Evolutionary conservation across 2,797 vertebrate species (phyloP), one percentile per base, ranked within the genome.

Genomic region (Poeciliopsis gracilis): DNA sequence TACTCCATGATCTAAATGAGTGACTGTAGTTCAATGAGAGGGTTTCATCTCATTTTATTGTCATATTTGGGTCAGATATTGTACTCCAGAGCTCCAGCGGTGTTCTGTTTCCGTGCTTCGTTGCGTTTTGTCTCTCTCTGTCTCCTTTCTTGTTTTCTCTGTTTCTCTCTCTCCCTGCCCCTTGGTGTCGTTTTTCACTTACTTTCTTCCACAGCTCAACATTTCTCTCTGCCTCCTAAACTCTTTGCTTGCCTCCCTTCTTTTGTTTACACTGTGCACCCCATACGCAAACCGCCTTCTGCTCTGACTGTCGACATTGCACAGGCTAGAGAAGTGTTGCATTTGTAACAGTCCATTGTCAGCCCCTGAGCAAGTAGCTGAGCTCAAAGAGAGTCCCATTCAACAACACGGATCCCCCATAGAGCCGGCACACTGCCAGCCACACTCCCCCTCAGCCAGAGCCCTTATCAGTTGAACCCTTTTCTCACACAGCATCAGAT

Each of bases 401-500:
- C 89, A 87, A 86, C 90, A 91, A 72, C 88, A 87, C 80, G 77
- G 78, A 84, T 85, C 88, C 89, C 86, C 88, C 86, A 88, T 78
- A 86, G 88, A 90, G 90, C 71, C 72, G 18, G 81, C 76, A 61
- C 86, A 84, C 87, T 77, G 63, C 82, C 84, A 70, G 82, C 82
- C 84, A 80, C 78, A 83, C 83, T 91, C 90, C 78, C 80, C 33
- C 89, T 84, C 33, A 76, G 84, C 85, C 82, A 3, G 75, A 87
- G 77, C 88, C 82, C 77, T 90, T 86, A 91, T 91, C 91, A 88
- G 85, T 80, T 76, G 72, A 86, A 91, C 84, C 87, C 88, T 87
- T 86, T 93, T 92, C 93, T 92, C 91, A 93, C 85, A 86, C 92
- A 90, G 90, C 93, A 91, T 93, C 91, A 94, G 90, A 93, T 87